Evolutionary conservation across 2,888 invertebrate genomes (phyloP).

Genomic region (Sphaerophoria rueppellii): DNA sequence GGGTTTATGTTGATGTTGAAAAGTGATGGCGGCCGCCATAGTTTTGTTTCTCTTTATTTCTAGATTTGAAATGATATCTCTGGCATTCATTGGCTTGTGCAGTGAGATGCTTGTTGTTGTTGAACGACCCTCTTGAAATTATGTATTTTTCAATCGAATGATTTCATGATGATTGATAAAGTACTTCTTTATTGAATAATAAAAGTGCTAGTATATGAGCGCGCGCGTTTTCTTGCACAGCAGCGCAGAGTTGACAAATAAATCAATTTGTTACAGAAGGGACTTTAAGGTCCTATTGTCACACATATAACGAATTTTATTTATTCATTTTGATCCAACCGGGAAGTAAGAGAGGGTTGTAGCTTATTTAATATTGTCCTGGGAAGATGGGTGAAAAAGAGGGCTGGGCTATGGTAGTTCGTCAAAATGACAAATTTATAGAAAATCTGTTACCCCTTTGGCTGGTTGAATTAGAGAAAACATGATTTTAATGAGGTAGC

Average conservation of each 20-base stretch:
- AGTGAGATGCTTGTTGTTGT: not conserved
- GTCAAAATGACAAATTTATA: constrained; percentile 30
- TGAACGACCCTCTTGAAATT: constrained; percentile 36
- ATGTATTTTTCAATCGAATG: constrained; percentile 65
- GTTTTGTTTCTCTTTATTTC: constrained; percentile 23
- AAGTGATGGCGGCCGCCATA: constrained; percentile 62
- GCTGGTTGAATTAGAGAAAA: constrained; percentile 38
- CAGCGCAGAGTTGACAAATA: constrained; percentile 22
- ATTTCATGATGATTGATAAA: constrained; percentile 74
- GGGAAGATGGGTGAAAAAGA: constrained; percentile 27
- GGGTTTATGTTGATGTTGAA: constrained; percentile 23
- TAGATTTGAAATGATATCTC: constrained; percentile 12
- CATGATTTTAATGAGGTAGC: constrained; percentile 66
- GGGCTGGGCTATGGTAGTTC: constrained; percentile 55
- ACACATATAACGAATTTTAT: constrained; percentile 67
- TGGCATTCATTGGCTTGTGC: constrained; percentile 48
- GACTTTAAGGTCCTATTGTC: constrained; percentile 43
- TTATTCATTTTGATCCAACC: constrained; percentile 63
- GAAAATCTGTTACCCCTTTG: constrained; percentile 7
- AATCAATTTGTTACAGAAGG: constrained; percentile 40
- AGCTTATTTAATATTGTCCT: not conserved
- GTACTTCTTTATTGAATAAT: constrained; percentile 73
- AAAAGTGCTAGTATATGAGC: constrained; percentile 33
- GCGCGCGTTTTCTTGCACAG: not conserved
- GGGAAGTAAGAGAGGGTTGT: not conserved